Percentiles rank a stretch among this genome's conserved stretches.
Conservation (phyloP, 2,797 vertebrate species). For the Myotis planiceps region DNA sequence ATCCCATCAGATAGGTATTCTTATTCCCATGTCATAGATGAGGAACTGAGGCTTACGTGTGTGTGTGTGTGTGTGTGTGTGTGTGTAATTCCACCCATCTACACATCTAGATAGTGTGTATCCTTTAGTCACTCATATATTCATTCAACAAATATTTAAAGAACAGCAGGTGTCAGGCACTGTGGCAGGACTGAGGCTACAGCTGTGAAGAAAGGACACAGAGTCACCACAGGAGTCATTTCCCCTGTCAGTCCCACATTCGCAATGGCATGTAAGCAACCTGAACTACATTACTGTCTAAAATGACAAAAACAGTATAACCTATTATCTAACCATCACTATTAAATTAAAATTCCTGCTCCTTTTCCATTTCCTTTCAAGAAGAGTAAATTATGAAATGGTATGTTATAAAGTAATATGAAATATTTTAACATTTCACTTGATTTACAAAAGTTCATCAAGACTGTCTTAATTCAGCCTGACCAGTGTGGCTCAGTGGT, state of each 20-base stretch:
- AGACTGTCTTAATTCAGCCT: background rate
- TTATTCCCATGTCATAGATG: background rate
- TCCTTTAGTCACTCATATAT: background rate
- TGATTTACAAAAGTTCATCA: background rate
- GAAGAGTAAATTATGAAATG: background rate
- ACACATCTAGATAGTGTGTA: background rate
- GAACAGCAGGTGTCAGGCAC: background rate
- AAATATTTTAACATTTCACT: constrained; percentile 10
- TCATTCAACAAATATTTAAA: background rate
- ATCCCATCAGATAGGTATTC: background rate
- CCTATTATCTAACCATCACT: background rate
- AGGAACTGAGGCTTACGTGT: background rate
- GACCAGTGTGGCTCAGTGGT: too few relatives aligned
- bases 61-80: background rate
- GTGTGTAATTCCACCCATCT: background rate
- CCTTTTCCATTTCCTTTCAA: background rate
- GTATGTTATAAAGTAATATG: background rate
- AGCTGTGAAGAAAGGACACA: background rate
- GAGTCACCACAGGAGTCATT: background rate
- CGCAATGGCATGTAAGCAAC: background rate
- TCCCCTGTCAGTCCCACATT: background rate
- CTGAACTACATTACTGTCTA: background rate
- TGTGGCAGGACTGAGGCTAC: background rate
- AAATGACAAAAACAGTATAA: background rate
- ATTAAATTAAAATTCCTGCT: background rate